A percentile compares a stretch with the other conserved stretches of the same genome.
These are phyloP conservation scores for Bos indicus DNA, from an alignment of 2,113 vertebrate genomes.

Conservation along the genomic window DNA sequence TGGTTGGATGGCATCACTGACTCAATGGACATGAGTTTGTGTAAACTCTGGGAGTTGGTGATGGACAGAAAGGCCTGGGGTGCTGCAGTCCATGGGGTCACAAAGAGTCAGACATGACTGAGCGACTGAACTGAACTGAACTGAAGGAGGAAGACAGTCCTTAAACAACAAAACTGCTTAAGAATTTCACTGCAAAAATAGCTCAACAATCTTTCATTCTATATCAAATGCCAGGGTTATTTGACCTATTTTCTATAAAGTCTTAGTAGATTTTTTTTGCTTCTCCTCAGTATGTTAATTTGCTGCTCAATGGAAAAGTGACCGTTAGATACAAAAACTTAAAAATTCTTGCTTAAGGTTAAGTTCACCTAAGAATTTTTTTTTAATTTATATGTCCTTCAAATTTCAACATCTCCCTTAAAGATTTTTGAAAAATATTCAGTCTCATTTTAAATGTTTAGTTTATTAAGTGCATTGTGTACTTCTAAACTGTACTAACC, in stretches of 20 bases:
- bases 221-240: neutral
- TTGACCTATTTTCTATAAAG: neutral
- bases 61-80: rapidly evolving
- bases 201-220: neutral
- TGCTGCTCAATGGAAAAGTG: neutral
- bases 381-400: neutral
- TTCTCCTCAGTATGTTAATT: neutral
- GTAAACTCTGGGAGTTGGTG: neutral
- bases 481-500: neutral
- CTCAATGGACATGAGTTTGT: neutral
- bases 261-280: neutral
- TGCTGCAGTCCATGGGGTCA: neutral
- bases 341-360: neutral
- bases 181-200: neutral
- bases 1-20: neutral
- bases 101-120: neutral
- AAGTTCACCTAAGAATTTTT: neutral
- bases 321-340: neutral
- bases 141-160: neutral
- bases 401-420: neutral
- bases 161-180: neutral
- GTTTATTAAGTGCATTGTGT: neutral
- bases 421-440: neutral
- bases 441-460: neutral
- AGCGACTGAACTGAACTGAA: neutral